Conservation (phyloP, 2,113 vertebrate genomes). For the Thamnophis sirtalis region DNA sequence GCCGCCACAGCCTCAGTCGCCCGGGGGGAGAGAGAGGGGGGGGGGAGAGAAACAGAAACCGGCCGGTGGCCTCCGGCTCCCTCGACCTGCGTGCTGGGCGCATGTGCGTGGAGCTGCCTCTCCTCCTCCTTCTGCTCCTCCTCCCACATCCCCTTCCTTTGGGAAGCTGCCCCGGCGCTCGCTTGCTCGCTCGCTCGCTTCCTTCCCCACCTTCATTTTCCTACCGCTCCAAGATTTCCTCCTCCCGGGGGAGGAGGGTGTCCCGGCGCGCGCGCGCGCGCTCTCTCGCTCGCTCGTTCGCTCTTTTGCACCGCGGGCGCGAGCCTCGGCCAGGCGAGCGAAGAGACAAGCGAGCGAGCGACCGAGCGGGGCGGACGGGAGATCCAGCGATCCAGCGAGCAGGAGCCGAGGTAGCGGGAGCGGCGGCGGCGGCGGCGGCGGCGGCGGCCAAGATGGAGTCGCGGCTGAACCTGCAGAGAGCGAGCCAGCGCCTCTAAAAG, state of each 20-base stretch:
- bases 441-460: slow-evolving; percentile 35
- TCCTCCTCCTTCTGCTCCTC: no score
- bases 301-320: neutral
- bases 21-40: neutral
- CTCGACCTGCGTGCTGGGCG: neutral
- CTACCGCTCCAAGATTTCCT: neutral
- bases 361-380: neutral
- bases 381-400: neutral
- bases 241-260: neutral
- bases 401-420: neutral
- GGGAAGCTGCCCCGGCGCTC: neutral
- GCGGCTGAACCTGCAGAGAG: slow-evolving; percentile 17
- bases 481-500: slow-evolving; percentile 8
- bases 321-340: slow-evolving; percentile 1
- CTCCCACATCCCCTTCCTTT: no score
- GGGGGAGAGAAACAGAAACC: no score
- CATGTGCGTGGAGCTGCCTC: neutral
- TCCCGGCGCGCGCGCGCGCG: neutral
- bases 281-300: no score
- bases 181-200: no score
- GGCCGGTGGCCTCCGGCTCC: neutral
- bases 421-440: neutral
- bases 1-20: neutral
- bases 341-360: neutral
- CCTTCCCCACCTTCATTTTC: neutral